Conservation (phyloP, 1,140 invertebrate species). For the Hyphantria cunea region DNA sequence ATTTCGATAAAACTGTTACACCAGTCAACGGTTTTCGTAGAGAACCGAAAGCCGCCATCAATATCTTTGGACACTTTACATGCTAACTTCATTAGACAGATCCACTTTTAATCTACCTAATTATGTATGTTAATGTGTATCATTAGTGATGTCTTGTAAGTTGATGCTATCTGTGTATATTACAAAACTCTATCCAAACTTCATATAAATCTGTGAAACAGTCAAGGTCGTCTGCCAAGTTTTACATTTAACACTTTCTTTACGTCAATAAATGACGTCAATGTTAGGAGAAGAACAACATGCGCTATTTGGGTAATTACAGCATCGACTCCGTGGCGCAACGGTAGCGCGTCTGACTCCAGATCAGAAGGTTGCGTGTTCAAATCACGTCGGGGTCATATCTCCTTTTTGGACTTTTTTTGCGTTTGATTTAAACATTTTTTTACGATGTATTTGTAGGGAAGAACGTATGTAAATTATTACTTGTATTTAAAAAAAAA, state of each 20-base stretch:
- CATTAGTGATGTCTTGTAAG: neutral
- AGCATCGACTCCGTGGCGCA: conserved; percentile 93
- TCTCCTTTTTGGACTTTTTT: neutral
- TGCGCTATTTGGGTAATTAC: conserved; percentile 12
- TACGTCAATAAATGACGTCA: conserved; percentile 15
- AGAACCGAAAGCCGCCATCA: too few species aligned
- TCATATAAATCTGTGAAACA: neutral
- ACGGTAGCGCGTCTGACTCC: conserved; percentile 31
- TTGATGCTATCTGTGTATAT: neutral
- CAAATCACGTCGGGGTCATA: conserved; percentile 28
- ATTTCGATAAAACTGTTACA: too few species aligned
- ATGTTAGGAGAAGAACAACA: neutral
- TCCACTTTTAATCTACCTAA: neutral
- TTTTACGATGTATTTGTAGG: too few species aligned
- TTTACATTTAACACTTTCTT: conserved; percentile 1
- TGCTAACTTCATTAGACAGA: neutral
- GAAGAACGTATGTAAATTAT: too few species aligned
- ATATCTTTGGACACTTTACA: neutral
- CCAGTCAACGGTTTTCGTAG: too few species aligned
- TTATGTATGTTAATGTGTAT: neutral
- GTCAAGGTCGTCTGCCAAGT: neutral
- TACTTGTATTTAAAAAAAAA: too few species aligned
- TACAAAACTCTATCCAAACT: too few species aligned
- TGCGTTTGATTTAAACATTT: too few species aligned
- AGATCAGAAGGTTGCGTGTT: conserved; percentile 32